Evolutionary conservation across 2,797 vertebrate genomes (phyloP), one percentile per base, ranked within the genome.

Genomic region (Myotis planiceps): DNA sequence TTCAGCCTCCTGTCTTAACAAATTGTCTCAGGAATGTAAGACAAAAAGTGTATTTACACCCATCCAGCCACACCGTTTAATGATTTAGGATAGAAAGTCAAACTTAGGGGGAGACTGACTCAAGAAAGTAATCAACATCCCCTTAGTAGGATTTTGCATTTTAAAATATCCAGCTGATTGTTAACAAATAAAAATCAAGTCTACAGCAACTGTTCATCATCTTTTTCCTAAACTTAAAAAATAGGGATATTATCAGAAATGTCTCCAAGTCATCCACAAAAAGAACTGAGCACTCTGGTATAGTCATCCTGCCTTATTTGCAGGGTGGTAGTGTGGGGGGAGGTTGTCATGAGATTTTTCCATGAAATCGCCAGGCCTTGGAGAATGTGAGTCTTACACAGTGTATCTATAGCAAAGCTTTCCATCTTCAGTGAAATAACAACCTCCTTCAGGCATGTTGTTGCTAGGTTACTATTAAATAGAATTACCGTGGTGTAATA

Each of bases 401-500:
- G 37, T 76, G 12, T 53, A 47, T 86, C 66, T 72, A 27, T 76
- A 71, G 27, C 45, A 93, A 65, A 78, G 45, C 65, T 55, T 78
- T 65, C 72, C 37, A 25, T 55, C 92, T 93, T 88, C 85, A 18
- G 15, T 27, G 29, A 85, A 97, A 72, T 63, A 34, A 58, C 74
- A 58, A 6, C n/a, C 2, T 69, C 80, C 72, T 82, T 93, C 92
- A 84, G 92, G 58, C 90, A 15, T 97, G 39, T 29, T 93, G 89
- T 91, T 98, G 96, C 97, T 97, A 90, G 93, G 93, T 94, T 95
- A 95, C 95, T 69, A 75, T 79, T 94, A 87, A 88, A 84, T 90
- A 92, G 66, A 95, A 55, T 80, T 88, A 80, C 0, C 8, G 68
- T 49, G 93, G 69, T 84, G 58, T 94, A 90, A 97, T 90, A 95